Base-by-base conservation (phyloP, 2,888 invertebrate genomes). In the Hypsopygia costalis region DNA sequence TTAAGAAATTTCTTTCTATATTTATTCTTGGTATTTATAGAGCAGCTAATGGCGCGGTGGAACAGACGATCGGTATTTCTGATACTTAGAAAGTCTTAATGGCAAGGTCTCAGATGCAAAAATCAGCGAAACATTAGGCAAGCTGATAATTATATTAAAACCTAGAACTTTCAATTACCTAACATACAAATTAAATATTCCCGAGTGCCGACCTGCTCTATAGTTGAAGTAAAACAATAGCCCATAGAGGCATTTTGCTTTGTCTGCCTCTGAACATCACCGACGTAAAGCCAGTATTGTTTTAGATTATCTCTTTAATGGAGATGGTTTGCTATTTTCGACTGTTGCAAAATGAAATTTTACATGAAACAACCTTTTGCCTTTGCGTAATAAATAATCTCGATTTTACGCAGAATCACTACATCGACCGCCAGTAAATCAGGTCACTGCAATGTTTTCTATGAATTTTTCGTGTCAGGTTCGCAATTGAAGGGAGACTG, bases 151-250 rank as follows among this genome's bases (percentile, higher is more conserved):
- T n/a, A n/a, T n/a, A n/a, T n/a, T n/a, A n/a, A n/a, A n/a, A n/a
- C n/a, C n/a, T n/a, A n/a, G n/a, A n/a, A n/a, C n/a, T n/a, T n/a
- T n/a, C n/a, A n/a, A n/a, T n/a, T n/a, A n/a, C n/a, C n/a, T n/a
- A n/a, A n/a, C n/a, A n/a, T n/a, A n/a, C n/a, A n/a, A n/a, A n/a
- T n/a, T n/a, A n/a, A n/a, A n/a, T n/a, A n/a, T n/a, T n/a, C n/a
- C n/a, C n/a, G n/a, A n/a, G 31, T 11, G 31, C 12, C 16, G 16
- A 16, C 2, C 16, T 16, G 16, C 16, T 69, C 6, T 76, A 77
- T 68, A 59, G 67, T 73, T 75, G 70, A 56, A 56, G 69, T 62
- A 72, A n/a, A 78, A 86, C 85, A 85, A 85, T 86, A 63, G 79
- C 67, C 55, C 68, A 76, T 81, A 78, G 74, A 72, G 65, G 70